These are phyloP conservation scores for Rhorus exstirpatorius DNA, from an alignment of 2,888 invertebrate genomes.

Conservation along the genomic window DNA sequence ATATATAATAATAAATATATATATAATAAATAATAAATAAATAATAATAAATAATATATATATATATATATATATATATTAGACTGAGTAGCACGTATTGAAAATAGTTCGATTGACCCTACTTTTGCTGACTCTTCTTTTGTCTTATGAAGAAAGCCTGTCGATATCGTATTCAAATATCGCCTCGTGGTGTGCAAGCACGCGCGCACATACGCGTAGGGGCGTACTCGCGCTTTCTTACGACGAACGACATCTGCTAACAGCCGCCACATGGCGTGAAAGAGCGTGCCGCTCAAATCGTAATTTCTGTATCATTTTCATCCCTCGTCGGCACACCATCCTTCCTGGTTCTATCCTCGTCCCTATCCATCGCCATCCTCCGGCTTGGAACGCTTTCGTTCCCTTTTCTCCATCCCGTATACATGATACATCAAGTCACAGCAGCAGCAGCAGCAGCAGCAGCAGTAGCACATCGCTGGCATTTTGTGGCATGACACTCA, in stretches of 20 bases:
- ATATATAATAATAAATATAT: too few relatives aligned
- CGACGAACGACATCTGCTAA: slow-evolving; percentile 79
- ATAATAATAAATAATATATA: too few relatives aligned
- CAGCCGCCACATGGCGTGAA: slow-evolving; percentile 72
- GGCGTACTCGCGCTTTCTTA: slow-evolving; percentile 60
- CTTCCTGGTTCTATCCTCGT: slow-evolving; percentile 38
- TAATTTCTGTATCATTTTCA: neutral
- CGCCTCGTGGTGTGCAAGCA: too few relatives aligned
- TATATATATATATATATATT: too few relatives aligned
- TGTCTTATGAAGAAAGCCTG: too few relatives aligned
- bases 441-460: slow-evolving; percentile 47
- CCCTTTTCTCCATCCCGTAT: slow-evolving; percentile 73
- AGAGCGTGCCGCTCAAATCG: slow-evolving; percentile 65
- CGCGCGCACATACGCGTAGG: too few relatives aligned
- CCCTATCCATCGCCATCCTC: slow-evolving; percentile 34
- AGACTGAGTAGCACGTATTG: too few relatives aligned
- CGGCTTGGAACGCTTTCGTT: slow-evolving; percentile 69
- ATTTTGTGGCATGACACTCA: slow-evolving; percentile 82
- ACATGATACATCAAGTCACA: slow-evolving; percentile 80
- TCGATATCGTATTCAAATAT: too few relatives aligned
- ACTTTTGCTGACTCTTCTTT: too few relatives aligned
- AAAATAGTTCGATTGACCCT: too few relatives aligned
- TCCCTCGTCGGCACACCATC: neutral
- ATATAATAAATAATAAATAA: too few relatives aligned
- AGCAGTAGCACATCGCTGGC: slow-evolving; percentile 71